Conservation (phyloP, 2,888 invertebrate species). For the Eristalis tenax region DNA sequence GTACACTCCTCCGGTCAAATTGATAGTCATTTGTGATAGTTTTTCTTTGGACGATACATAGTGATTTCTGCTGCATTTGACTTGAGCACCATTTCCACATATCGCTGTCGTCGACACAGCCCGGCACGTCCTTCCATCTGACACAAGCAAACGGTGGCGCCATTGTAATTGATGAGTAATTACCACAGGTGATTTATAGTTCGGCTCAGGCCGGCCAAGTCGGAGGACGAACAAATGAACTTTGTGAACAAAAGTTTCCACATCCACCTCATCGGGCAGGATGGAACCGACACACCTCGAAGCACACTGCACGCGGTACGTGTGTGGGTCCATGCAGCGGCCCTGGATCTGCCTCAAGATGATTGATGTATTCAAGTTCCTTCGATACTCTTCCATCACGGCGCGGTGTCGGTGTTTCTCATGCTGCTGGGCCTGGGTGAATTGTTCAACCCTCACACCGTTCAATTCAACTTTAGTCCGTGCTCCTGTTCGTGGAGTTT, state of each 20-base stretch:
- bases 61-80: background rate
- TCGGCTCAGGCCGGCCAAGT: background rate
- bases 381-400: background rate
- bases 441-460: background rate
- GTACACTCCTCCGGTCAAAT: slow-evolving; percentile 6
- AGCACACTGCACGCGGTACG: background rate
- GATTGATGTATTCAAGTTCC: slow-evolving; percentile 19
- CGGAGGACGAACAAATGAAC: background rate
- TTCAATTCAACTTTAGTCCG: background rate
- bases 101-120: background rate
- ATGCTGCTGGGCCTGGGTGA: background rate
- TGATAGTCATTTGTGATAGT: slow-evolving; percentile 8
- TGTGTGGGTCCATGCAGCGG: background rate
- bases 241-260: background rate
- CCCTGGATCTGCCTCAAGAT: slow-evolving; percentile 12
- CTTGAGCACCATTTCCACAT: background rate
- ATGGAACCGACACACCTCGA: background rate
- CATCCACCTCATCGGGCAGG: background rate
- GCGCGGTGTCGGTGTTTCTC: background rate
- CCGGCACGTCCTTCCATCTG: background rate
- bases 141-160: slow-evolving; percentile 22
- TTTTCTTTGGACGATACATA: background rate
- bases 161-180: slow-evolving; percentile 58
- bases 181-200: slow-evolving; percentile 49
- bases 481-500: background rate